These are phyloP conservation scores for Leptinotarsa peninsularis DNA, from an alignment of 2,888 invertebrate genomes.

Conservation along the genomic window DNA sequence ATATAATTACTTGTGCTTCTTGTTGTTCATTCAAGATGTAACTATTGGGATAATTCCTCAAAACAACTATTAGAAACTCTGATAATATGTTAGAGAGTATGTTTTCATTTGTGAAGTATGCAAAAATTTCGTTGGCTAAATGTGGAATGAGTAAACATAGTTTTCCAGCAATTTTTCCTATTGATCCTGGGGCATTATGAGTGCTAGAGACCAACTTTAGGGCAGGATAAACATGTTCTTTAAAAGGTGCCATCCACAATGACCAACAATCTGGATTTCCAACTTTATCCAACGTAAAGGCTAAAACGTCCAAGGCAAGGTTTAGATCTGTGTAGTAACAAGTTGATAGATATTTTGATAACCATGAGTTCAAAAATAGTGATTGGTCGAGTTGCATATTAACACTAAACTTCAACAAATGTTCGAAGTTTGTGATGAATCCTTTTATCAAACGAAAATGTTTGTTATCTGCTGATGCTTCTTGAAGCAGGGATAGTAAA, in stretches of 20 bases:
- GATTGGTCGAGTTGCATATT: constrained; percentile 59
- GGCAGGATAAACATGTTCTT: constrained; percentile 55
- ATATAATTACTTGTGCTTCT: constrained; percentile 57
- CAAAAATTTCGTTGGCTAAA: constrained; percentile 51
- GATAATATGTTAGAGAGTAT: constrained; percentile 54
- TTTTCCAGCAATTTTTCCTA: constrained; percentile 60
- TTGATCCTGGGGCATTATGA: constrained; percentile 46
- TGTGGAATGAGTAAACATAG: constrained; percentile 50
- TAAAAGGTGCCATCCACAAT: constrained; percentile 57
- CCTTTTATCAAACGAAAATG: constrained; percentile 56
- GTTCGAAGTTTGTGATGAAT: constrained; percentile 55
- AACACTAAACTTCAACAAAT: constrained; percentile 53
- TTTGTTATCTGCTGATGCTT: constrained; percentile 53
- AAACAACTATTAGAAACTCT: constrained; percentile 53
- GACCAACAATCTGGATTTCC: constrained; percentile 52
- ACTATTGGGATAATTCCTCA: constrained; percentile 53
- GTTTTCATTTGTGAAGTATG: constrained; percentile 54
- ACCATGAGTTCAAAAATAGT: constrained; percentile 60
- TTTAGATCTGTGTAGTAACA: constrained; percentile 59
- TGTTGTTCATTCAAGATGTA: constrained; percentile 52
- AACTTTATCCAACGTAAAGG: constrained; percentile 53
- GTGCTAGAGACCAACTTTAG: constrained; percentile 54
- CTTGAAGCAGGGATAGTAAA: constrained; percentile 53
- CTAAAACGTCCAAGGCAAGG: constrained; percentile 54
- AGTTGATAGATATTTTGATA: constrained; percentile 56